These are phyloP conservation scores for Hydrochoerus hydrochaeris DNA, from an alignment of 2,113 vertebrate species.

Conservation along the genomic window DNA sequence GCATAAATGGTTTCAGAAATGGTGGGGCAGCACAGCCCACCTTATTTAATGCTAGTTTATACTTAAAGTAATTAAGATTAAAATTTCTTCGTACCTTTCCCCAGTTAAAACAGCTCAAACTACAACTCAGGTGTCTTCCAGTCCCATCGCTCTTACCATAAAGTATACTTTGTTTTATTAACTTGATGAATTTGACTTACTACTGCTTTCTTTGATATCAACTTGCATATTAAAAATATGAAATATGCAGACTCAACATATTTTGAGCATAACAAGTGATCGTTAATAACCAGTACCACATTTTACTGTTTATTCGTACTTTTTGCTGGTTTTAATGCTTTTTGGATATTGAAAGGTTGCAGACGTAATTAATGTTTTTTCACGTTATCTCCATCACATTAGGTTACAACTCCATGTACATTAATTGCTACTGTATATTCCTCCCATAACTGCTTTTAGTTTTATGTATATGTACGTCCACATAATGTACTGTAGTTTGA, in stretches of 20 bases:
- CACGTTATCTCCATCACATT: not conserved
- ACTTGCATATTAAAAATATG: not conserved
- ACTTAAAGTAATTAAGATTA: not conserved
- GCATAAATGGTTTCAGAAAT: not conserved
- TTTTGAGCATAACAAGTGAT: not conserved
- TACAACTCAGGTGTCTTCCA: not conserved
- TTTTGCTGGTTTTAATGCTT: not conserved
- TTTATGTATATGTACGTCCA: not conserved
- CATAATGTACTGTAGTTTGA: not conserved
- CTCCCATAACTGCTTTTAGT: not conserved
- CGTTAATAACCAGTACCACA: not conserved
- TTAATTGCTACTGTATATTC: not conserved
- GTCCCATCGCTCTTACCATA: no score
- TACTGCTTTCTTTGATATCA: not conserved
- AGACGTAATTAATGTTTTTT: not conserved
- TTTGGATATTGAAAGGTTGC: not conserved
- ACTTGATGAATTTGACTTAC: not conserved
- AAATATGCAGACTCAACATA: not conserved
- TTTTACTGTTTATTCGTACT: not conserved
- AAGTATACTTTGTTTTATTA: not conserved
- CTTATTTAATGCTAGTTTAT: not conserved
- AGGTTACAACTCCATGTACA: not conserved
- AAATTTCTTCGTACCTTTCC: not conserved
- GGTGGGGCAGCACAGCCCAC: accelerated
- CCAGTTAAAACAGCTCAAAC: not conserved